Evolutionary conservation across 2,113 vertebrate genomes (phyloP), one percentile per base, ranked within the genome.

Genomic region (Anhinga anhinga): DNA sequence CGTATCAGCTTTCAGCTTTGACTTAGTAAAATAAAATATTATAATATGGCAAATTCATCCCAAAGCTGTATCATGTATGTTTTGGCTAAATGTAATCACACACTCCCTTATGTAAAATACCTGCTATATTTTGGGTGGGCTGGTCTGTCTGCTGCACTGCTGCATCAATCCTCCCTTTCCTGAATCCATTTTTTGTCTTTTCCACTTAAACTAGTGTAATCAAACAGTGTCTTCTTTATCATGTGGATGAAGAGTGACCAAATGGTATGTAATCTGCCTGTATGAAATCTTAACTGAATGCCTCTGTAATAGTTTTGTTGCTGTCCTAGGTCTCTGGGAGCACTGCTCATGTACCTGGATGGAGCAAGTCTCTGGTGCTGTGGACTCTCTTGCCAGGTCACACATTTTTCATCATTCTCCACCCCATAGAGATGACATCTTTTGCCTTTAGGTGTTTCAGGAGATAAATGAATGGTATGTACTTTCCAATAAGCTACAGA

Each of bases 301-400:
- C 21, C 14, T 77, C 44, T 63, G 42, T 42, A 44, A n/a, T 18
- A 16, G n/a, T 34, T 82, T 16, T 78, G 61, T 34, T 71, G 18
- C 25, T 65, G 16, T 93, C 15, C 10, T n/a, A 15, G 6, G 5
- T 34, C 49, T 63, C 21, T 36, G n/a, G 36, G 44, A 69, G 23
- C 45, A 21, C 30, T 86, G 58, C 34, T 70, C 15, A n/a, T 40
- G 38, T 15, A 7, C 7, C 17, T 30, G 70, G 47, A 49, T 3
- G 8, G 42, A 73, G 9, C 1, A 3, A 61, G 14, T 9, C 0
- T 0, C 34, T 49, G 44, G 18, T 73, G 36, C 23, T 45, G 19
- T 36, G 18, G 8, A 53, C 15, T 53, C 26, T 80, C 40, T 59
- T 61, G 15, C 12, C 17, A 47, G 38, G 21, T 82, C 29, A 58